Evolutionary conservation across 1,140 invertebrate species (phyloP).

Genomic region (Druon quercuslanigerum): DNA sequence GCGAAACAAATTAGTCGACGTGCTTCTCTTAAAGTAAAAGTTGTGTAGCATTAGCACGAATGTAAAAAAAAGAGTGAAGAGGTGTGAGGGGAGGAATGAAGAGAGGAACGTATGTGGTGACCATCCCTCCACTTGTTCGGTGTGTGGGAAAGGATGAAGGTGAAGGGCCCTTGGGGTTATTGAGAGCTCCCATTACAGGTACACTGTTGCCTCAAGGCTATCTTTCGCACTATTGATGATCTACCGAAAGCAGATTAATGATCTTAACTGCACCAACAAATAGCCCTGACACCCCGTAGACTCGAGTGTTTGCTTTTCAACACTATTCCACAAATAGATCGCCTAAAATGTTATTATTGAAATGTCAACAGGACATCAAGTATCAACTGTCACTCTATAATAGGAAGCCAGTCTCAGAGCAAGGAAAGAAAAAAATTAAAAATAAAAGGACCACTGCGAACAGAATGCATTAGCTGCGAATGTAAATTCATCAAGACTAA

Average conservation of each 20-base stretch:
- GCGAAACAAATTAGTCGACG: slow-evolving; percentile 71
- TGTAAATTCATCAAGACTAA: too few species aligned
- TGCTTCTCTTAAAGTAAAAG: slow-evolving; percentile 72
- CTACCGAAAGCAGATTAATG: slow-evolving; percentile 73
- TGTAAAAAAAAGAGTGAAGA: slow-evolving; percentile 53
- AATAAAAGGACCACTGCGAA: too few species aligned
- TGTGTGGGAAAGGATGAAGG: slow-evolving; percentile 64
- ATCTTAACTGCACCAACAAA: slow-evolving; percentile 68
- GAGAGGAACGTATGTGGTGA: slow-evolving; percentile 41
- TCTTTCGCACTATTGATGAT: slow-evolving; percentile 75
- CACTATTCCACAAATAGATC: background rate
- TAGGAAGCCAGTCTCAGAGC: background rate
- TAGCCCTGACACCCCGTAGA: slow-evolving; percentile 51
- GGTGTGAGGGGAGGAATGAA: slow-evolving; percentile 43
- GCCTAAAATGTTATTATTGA: background rate
- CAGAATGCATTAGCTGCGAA: too few species aligned
- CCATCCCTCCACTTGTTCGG: slow-evolving; percentile 45
- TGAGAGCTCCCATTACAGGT: slow-evolving; percentile 74
- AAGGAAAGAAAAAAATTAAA: too few species aligned
- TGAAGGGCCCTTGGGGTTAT: slow-evolving; percentile 64
- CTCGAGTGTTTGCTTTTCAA: slow-evolving; percentile 37
- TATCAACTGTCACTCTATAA: background rate
- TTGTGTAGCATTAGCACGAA: slow-evolving; percentile 66
- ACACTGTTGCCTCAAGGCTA: slow-evolving; percentile 68
- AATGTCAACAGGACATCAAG: background rate